Base-by-base conservation (phyloP, 1,140 invertebrate species). In the Platorchestia sp. region DNA sequence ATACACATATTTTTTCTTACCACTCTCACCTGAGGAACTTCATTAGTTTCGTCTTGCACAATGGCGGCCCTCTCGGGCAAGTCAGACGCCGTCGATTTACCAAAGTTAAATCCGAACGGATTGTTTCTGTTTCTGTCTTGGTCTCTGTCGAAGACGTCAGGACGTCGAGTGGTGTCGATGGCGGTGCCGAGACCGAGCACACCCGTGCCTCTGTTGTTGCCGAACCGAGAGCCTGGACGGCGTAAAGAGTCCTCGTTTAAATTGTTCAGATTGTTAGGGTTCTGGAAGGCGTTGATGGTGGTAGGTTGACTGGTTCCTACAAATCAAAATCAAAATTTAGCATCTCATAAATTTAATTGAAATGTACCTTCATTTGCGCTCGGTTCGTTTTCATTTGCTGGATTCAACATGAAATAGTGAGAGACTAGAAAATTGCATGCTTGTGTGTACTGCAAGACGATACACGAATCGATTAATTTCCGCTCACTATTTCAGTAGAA, bases 271-370 rank as follows among this genome's bases (percentile, higher is more conserved):
- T 3, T 14, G 91, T 93, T 93, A 47, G 91, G 91, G 45, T 93
- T 93, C 91, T 93, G 91, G 91, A 93, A 93, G 91, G 91, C 91
- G 91, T 93, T 93, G 91, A 93, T 93, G 14, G 91, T 93, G 40
- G 91, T 93, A 6, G 91, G 91, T 44, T 93, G 91, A 93, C 43
- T 42, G 6, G 91, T 40, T n/a, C 91, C 91, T 93, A 27, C 43
- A 93, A 93, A 93, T 45, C 10, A 47, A 93, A 89, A 44, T 44
- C 43, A 75, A 75, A 51, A 75, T 75, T 75, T 10, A 3, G 36
- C 27, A 75, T 75, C 27, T 75, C 59, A 75, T 36, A 75, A 27
- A 6, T 51, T 51, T n/a, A n/a, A n/a, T n/a, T n/a, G n/a, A n/a
- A n/a, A 27, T 75, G 59, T 36, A 27, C 10, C 59, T 19, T 75